Conservation (phyloP, 2,113 vertebrate genomes). For the Calyptomena viridis region DNA sequence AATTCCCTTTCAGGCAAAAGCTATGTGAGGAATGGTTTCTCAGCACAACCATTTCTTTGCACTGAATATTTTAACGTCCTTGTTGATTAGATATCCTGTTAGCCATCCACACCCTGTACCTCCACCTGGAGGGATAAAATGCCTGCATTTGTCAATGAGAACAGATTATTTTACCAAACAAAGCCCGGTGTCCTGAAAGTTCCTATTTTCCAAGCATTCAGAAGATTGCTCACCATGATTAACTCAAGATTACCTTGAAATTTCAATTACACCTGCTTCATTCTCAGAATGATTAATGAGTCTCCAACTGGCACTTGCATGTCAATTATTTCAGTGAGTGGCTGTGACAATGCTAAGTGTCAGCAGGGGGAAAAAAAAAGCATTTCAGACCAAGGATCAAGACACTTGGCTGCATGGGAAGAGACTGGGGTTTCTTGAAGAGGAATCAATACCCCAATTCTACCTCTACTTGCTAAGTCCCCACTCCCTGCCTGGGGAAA, state of each 20-base stretch:
- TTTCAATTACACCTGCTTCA: constrained; percentile 56
- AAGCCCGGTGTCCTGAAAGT: constrained; percentile 25
- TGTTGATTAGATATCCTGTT: constrained; percentile 4
- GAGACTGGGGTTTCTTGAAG: background rate
- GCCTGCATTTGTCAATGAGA: background rate
- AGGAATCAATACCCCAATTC: background rate
- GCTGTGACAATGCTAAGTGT: background rate
- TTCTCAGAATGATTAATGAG: constrained; percentile 35
- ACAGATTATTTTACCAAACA: constrained; percentile 29
- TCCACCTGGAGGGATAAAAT: background rate
- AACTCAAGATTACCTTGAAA: constrained; percentile 49
- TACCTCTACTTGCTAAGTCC: background rate
- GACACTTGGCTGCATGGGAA: background rate
- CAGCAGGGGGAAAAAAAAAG: background rate
- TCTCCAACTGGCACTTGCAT: constrained; percentile 28
- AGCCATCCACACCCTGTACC: background rate
- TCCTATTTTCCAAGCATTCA: constrained; percentile 24
- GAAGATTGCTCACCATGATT: constrained; percentile 38
- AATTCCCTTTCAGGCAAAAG: background rate
- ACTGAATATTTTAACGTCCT: constrained; percentile 20
- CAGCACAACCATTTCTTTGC: constrained; percentile 6
- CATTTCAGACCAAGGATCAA: background rate
- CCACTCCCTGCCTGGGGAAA: background rate
- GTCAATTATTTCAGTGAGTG: constrained; percentile 9
- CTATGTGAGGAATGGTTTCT: background rate